A percentile compares a stretch with the other conserved stretches of the same genome.
These are phyloP conservation scores for Alauda arvensis DNA, from an alignment of 2,797 vertebrate genomes.

Conservation along the genomic window DNA sequence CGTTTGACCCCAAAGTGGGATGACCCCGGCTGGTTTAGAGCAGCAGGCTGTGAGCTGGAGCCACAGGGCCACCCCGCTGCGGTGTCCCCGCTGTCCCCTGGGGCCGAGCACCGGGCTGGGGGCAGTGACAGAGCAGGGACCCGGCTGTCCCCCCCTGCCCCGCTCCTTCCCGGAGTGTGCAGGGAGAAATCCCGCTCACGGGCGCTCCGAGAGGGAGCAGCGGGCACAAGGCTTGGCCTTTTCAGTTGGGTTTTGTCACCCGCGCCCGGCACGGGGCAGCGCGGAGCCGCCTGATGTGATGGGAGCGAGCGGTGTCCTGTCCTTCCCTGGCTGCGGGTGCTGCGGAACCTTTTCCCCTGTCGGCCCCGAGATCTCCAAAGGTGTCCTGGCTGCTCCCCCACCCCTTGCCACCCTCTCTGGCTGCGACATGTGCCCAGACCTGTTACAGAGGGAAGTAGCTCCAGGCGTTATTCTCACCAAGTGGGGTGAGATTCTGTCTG, in stretches of 20 bases:
- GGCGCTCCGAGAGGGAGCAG: accelerated
- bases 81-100: not conserved
- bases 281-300: not conserved
- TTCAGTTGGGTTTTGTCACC: not conserved
- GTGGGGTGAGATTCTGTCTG: slow-evolving; percentile 79
- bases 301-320: not conserved
- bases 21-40: accelerated
- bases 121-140: not conserved
- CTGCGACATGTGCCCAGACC: slow-evolving; percentile 69
- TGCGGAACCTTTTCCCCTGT: not conserved
- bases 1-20: accelerated
- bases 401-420: not conserved
- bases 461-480: slow-evolving; percentile 65
- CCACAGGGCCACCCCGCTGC: not conserved
- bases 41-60: not conserved
- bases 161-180: accelerated
- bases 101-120: accelerated
- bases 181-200: accelerated
- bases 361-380: not conserved
- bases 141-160: not conserved
- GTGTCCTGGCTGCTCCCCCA: slow-evolving; percentile 38
- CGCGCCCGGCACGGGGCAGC: not conserved
- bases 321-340: not conserved
- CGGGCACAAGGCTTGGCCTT: not conserved
- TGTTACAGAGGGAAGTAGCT: slow-evolving; percentile 64